These are phyloP conservation scores for Thereva unica DNA, from an alignment of 2,888 invertebrate species.

Conservation along the genomic window DNA sequence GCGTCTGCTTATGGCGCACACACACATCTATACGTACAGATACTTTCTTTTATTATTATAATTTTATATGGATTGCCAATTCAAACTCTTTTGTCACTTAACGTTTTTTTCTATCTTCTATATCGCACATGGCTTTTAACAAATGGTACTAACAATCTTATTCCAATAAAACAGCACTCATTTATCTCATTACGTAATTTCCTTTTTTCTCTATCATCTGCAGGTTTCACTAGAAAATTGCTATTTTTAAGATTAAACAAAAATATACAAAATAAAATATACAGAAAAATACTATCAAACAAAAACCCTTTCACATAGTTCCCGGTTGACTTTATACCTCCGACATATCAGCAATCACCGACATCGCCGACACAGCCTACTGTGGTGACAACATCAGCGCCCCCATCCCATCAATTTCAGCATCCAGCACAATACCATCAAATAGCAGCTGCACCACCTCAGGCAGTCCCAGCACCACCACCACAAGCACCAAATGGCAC, in stretches of 20 bases:
- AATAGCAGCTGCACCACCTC: slow-evolving; percentile 21
- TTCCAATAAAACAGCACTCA: no score
- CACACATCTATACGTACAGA: no score
- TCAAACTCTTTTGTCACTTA: not conserved
- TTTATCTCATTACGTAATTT: not conserved
- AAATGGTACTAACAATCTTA: no score
- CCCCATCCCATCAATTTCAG: slow-evolving; percentile 37
- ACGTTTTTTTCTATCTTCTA: slow-evolving; percentile 31
- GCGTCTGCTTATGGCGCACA: no score
- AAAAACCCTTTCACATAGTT: slow-evolving; percentile 47
- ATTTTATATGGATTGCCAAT: no score
- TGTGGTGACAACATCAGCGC: slow-evolving; percentile 34
- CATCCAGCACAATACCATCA: slow-evolving; percentile 28
- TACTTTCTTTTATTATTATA: no score
- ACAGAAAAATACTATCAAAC: slow-evolving; percentile 20
- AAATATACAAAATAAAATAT: slow-evolving; percentile 27
- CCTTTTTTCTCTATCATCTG: slow-evolving; percentile 35
- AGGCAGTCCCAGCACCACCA: slow-evolving; percentile 19
- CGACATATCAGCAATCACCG: slow-evolving; percentile 41
- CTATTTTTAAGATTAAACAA: slow-evolving; percentile 34
- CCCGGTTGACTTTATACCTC: slow-evolving; percentile 52
- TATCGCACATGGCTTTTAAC: no score
- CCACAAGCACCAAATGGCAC: slow-evolving; percentile 17
- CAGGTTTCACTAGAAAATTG: slow-evolving; percentile 40
- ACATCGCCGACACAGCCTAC: slow-evolving; percentile 36